These are phyloP conservation scores for Pseudobourletiella spinata DNA, from an alignment of 1,140 invertebrate species.

Conservation along the genomic window DNA sequence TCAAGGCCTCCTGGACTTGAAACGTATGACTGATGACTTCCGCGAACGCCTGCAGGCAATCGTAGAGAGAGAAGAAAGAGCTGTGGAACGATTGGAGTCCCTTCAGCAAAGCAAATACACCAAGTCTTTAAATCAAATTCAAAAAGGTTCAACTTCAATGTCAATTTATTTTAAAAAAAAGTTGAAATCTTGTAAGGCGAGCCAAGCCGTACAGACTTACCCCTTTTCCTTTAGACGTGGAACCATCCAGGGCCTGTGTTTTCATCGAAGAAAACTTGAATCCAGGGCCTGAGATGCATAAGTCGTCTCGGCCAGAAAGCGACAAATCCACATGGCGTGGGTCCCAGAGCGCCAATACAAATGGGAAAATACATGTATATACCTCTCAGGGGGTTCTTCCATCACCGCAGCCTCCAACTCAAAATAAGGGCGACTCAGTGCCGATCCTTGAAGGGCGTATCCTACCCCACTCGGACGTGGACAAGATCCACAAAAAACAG, in stretches of 20 bases:
- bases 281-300: not conserved
- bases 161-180: too few species aligned
- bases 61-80: not conserved
- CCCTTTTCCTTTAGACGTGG: not conserved
- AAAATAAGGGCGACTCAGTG: not conserved
- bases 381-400: not conserved
- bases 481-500: not conserved
- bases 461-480: not conserved
- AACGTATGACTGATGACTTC: slow-evolving; percentile 1
- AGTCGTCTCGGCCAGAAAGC: not conserved
- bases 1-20: slow-evolving; percentile 1
- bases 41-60: not conserved
- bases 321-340: too few species aligned
- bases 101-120: not conserved
- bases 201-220: too few species aligned
- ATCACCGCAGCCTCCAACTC: not conserved
- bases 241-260: slow-evolving; percentile 22
- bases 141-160: too few species aligned
- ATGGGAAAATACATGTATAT: not conserved
- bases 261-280: slow-evolving; percentile 4
- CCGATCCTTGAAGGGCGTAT: not conserved
- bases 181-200: too few species aligned
- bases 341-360: not conserved
- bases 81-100: not conserved
- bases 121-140: not conserved